Percentiles rank a stretch among this genome's conserved stretches.
phyloP scores from a whole-genome alignment of 2,888 invertebrate species.

The Diarsia rubi region DNA sequence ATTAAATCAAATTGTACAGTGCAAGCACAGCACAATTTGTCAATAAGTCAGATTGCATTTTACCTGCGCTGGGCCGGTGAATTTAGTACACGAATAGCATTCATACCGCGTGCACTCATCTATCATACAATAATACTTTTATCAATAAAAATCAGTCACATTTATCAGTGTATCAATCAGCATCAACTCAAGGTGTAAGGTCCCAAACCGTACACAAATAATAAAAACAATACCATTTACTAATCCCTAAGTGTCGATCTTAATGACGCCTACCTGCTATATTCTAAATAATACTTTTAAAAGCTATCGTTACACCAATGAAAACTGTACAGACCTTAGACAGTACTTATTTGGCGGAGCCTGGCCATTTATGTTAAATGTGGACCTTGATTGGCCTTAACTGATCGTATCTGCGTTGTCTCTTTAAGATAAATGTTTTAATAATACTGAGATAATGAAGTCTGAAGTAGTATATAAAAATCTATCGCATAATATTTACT shows the following conservation, averaged over 20 bases:
- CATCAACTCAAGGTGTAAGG: too few species aligned
- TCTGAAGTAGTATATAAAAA: slow-evolving; percentile 9
- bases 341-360: slow-evolving; percentile 47
- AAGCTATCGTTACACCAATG: slow-evolving; percentile 53
- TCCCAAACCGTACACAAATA: too few species aligned
- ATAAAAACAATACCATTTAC: slow-evolving; percentile 19
- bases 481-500: not conserved
- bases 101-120: too few species aligned
- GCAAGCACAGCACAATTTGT: too few species aligned
- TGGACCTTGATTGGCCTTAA: slow-evolving; percentile 59
- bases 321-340: slow-evolving; percentile 48
- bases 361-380: slow-evolving; percentile 53
- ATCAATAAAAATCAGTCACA: too few species aligned
- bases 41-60: too few species aligned
- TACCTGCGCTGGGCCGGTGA: too few species aligned
- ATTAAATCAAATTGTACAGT: too few species aligned
- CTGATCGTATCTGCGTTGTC: slow-evolving; percentile 22
- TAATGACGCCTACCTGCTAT: slow-evolving; percentile 9
- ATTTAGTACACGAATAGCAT: too few species aligned
- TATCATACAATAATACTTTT: too few species aligned
- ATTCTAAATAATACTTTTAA: slow-evolving; percentile 5
- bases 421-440: slow-evolving; percentile 44
- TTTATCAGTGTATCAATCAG: too few species aligned
- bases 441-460: slow-evolving; percentile 23
- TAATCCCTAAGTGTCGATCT: slow-evolving; percentile 1